These are phyloP conservation scores for Xiphorhynchus elegans DNA, from an alignment of 2,113 vertebrate species.

Conservation along the genomic window DNA sequence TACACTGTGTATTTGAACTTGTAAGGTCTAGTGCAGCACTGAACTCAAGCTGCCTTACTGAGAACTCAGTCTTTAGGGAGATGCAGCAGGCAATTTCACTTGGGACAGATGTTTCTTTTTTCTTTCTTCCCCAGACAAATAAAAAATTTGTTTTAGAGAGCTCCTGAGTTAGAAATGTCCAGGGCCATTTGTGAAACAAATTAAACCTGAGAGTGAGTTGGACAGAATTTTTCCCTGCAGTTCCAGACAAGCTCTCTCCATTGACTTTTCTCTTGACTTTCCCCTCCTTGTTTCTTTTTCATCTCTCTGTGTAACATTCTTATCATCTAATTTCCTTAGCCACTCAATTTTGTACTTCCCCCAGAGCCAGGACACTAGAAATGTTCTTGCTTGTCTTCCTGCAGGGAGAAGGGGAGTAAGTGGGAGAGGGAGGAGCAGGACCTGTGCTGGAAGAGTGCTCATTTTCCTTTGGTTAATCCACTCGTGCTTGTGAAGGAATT, in stretches of 20 bases:
- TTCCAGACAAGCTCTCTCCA: background rate
- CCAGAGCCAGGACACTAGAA: background rate
- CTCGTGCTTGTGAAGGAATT: background rate
- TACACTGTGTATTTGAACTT: background rate
- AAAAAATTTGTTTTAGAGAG: background rate
- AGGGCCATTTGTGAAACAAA: background rate
- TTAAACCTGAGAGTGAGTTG: background rate
- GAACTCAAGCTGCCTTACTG: background rate
- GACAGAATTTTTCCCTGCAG: background rate
- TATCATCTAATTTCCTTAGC: background rate
- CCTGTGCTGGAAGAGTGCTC: background rate
- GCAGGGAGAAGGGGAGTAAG: background rate
- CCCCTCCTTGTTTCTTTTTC: background rate
- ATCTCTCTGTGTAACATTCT: background rate
- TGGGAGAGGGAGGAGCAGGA: background rate
- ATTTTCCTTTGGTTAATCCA: slow-evolving; percentile 11
- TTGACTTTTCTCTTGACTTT: background rate
- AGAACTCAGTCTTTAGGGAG: background rate
- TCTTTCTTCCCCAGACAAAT: background rate
- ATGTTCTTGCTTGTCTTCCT: background rate
- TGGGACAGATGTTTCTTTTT: background rate
- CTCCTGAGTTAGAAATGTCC: background rate
- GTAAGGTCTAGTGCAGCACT: background rate
- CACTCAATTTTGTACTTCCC: background rate
- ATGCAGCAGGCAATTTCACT: background rate